Base-by-base conservation (phyloP, 2,888 invertebrate genomes). In the Sinodicranocentrus sp. region DNA sequence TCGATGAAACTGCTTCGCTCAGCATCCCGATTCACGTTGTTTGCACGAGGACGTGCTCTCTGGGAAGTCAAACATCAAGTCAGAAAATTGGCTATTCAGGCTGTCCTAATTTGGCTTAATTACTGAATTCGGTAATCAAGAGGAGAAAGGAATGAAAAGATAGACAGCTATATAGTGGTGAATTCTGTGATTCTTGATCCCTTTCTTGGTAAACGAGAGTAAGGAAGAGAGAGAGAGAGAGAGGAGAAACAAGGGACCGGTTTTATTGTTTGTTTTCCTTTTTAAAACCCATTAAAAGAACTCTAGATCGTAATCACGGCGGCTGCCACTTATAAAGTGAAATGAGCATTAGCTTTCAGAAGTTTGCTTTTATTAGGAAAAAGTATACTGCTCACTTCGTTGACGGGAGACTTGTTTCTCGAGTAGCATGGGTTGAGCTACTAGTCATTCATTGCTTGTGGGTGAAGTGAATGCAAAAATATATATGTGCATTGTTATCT, bases 191-290 rank as follows among this genome's bases (percentile, higher is more conserved):
- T 25, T 25, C 57, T 23, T 57, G 57, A n/a, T n/a, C n/a, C n/a
- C n/a, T n/a, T n/a, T n/a, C n/a, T n/a, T n/a, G n/a, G n/a, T n/a
- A n/a, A n/a, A 39, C 39, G 6, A 39, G 39, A n/a, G n/a, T n/a
- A n/a, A n/a, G n/a, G n/a, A n/a, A 39, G 39, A 39, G 59, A 19
- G 25, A 25, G 25, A 23, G 8, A 2, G 25, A 59, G 15, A 61
- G 78, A 44, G 44, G 70, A 57, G 54, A 70, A 78, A 59, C 78
- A 78, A 61, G 78, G 52, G 78, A 78, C 78, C 70, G 70, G 78
- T 78, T 78, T 78, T 78, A 78, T 78, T 78, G 78, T 78, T 78
- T 78, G 78, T 78, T 70, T 78, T 68, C 78, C 78, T 78, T 78
- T 78, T 78, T 78, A 70, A 70, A 68, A 0, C 67, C 78, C 78